Percentiles rank a stretch among this genome's conserved stretches.
These are phyloP conservation scores for Heliconius charithonia DNA, from an alignment of 2,888 invertebrate genomes.

Conservation along the genomic window DNA sequence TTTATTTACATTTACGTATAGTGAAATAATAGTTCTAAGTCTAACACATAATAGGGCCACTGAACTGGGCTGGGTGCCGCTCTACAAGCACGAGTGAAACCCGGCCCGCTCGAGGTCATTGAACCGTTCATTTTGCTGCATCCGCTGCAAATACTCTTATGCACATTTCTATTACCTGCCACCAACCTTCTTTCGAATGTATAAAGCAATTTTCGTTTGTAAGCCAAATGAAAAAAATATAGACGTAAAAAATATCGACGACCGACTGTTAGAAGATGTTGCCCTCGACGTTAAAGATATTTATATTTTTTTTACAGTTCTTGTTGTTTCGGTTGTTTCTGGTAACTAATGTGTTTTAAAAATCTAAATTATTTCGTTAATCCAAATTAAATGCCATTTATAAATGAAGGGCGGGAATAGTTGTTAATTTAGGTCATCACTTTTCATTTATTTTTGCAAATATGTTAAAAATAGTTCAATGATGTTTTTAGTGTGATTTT, in stretches of 20 bases:
- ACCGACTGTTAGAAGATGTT: constrained; percentile 54
- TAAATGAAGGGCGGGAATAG: no score
- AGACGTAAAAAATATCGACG: constrained; percentile 59
- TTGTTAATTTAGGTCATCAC: no score
- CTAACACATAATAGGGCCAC: constrained; percentile 75
- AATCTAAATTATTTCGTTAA: no score
- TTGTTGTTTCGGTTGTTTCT: not conserved
- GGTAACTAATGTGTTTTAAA: not conserved
- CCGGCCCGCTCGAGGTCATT: constrained; percentile 77
- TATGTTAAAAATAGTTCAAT: no score
- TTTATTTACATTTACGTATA: constrained; percentile 54
- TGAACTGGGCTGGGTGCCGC: constrained; percentile 71
- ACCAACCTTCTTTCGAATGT: constrained; percentile 72
- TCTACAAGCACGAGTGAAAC: constrained; percentile 81
- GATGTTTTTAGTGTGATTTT: no score
- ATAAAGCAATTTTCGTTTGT: constrained; percentile 69
- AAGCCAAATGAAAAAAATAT: constrained; percentile 69
- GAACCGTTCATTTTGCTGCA: constrained; percentile 83
- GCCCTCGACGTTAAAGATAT: constrained; percentile 30
- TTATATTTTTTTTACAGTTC: not conserved
- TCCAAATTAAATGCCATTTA: no score
- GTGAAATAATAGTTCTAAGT: constrained; percentile 55
- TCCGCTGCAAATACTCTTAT: constrained; percentile 81
- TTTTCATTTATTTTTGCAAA: no score
- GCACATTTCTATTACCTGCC: constrained; percentile 74